phyloP scores from a whole-genome alignment of 2,113 vertebrate species.

The Ammodytes dubius region DNA sequence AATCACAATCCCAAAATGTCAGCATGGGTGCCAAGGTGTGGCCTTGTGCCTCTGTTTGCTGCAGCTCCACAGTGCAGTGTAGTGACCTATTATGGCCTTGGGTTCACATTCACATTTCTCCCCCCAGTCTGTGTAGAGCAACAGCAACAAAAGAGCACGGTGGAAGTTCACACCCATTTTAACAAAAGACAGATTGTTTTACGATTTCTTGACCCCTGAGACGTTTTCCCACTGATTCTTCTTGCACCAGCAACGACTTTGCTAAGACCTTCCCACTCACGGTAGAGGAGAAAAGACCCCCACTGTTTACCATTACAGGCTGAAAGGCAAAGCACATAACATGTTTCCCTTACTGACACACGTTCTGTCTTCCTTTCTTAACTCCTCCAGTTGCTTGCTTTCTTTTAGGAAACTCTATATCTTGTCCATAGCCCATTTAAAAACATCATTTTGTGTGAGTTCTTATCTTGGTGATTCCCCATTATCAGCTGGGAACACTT shows the following conservation, averaged over 20 bases:
- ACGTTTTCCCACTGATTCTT: slow-evolving; percentile 53
- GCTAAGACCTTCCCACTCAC: slow-evolving; percentile 7
- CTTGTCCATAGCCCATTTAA: not conserved
- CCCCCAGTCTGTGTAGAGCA: slow-evolving; percentile 20
- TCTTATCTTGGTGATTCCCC: not conserved
- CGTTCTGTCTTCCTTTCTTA: not conserved
- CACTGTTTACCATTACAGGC: slow-evolving; percentile 19
- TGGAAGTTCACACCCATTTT: slow-evolving; percentile 40
- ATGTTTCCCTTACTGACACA: not conserved
- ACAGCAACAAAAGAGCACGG: slow-evolving; percentile 37
- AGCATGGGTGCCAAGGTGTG: slow-evolving; percentile 34
- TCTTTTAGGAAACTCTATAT: not conserved
- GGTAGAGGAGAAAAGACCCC: slow-evolving; percentile 8
- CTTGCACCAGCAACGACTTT: slow-evolving; percentile 47
- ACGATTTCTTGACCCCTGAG: slow-evolving; percentile 49
- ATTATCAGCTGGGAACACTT: not conserved
- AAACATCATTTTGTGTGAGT: not conserved
- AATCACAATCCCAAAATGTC: slow-evolving; percentile 52
- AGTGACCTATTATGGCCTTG: not conserved
- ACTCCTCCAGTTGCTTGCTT: not conserved
- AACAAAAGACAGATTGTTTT: slow-evolving; percentile 73
- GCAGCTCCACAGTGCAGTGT: not conserved
- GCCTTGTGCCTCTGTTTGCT: not conserved
- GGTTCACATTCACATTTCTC: slow-evolving; percentile 21
- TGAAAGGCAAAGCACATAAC: not conserved